Conservation (phyloP, 2,113 vertebrate genomes). For the Mustela nigripes region DNA sequence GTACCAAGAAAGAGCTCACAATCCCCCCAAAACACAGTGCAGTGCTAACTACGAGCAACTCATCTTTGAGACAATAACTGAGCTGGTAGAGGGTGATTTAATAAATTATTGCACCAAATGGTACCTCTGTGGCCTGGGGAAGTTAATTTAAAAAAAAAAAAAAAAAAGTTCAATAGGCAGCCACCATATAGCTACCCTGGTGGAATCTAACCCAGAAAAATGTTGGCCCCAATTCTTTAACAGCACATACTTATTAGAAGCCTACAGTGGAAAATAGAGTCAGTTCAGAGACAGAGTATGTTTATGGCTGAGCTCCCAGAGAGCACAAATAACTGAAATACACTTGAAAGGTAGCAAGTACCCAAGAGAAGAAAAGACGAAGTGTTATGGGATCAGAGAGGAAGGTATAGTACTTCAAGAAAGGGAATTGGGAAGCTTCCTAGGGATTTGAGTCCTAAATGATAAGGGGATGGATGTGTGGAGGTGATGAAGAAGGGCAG, state of each 20-base stretch:
- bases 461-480: not conserved
- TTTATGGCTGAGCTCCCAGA: not conserved
- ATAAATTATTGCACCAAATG: constrained; percentile 57
- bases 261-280: constrained; percentile 46
- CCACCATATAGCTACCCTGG: not conserved
- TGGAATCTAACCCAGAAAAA: constrained; percentile 69
- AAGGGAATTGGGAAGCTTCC: not conserved
- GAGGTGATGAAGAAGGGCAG: not conserved
- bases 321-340: not conserved
- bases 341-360: not conserved
- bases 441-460: not conserved
- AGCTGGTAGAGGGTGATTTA: not conserved
- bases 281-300: not conserved
- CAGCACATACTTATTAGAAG: constrained; percentile 60
- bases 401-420: not conserved
- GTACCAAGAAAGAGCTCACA: constrained; percentile 12
- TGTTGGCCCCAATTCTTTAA: constrained; percentile 52
- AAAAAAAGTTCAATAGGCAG: constrained; percentile 48
- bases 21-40: not conserved
- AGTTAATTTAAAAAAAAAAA: not conserved
- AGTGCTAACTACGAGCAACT: constrained; percentile 13
- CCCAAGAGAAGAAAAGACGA: not conserved
- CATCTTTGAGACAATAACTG: constrained; percentile 42
- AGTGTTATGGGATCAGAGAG: not conserved
- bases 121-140: constrained; percentile 8